These are phyloP conservation scores for Bombyx mandarina DNA, from an alignment of 1,140 invertebrate species.

Conservation along the genomic window DNA sequence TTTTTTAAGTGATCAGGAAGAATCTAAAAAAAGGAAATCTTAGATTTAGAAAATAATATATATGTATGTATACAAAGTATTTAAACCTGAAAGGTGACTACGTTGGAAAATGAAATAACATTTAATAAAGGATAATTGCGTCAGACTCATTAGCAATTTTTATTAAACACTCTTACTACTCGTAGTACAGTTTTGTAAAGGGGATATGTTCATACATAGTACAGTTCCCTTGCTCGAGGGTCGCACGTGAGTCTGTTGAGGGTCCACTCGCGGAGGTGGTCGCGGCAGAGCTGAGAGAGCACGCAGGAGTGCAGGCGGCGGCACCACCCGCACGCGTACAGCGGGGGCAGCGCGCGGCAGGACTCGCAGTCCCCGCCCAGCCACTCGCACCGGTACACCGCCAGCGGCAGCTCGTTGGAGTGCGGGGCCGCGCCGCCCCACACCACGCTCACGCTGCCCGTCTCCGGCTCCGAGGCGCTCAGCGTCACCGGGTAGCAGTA, in stretches of 20 bases:
- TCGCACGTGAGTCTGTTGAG: conserved; percentile 24
- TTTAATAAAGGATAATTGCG: too few species aligned
- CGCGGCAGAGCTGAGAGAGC: conserved; percentile 20
- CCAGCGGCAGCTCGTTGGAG: conserved; percentile 25
- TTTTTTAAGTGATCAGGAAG: too few species aligned
- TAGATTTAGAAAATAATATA: too few species aligned
- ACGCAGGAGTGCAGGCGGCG: conserved; percentile 17
- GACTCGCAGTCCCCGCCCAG: conserved; percentile 18
- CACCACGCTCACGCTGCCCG: conserved; percentile 21
- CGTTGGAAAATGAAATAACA: too few species aligned
- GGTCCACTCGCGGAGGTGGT: conserved; percentile 25
- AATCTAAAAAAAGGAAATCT: too few species aligned
- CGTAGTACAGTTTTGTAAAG: too few species aligned
- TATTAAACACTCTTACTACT: too few species aligned
- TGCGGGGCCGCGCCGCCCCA: conserved; percentile 29
- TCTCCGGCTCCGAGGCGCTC: conserved; percentile 9
- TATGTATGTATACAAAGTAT: too few species aligned
- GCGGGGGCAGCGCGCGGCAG: conserved; percentile 20
- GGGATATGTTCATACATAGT: conserved; percentile 10
- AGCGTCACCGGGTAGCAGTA: conserved; percentile 28
- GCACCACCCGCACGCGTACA: conserved; percentile 37
- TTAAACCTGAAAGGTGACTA: too few species aligned
- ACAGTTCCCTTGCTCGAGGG: conserved; percentile 15
- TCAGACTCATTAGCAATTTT: too few species aligned
- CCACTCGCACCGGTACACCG: conserved; percentile 20